phyloP scores from a whole-genome alignment of 2,888 invertebrate species.

The Caenorhabditis zanzibari region DNA sequence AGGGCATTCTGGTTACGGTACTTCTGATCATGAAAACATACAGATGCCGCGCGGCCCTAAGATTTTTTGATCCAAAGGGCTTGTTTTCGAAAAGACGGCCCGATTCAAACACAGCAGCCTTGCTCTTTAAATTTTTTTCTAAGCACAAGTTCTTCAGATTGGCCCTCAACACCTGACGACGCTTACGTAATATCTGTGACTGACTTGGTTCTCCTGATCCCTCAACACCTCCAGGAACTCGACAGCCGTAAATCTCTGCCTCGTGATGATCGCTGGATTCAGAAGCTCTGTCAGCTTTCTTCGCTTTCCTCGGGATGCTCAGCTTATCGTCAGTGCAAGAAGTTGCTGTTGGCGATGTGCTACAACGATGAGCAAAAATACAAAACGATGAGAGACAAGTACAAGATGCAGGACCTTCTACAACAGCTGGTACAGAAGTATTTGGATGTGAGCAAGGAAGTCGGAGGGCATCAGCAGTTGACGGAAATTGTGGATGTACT shows the following conservation, averaged over 20 bases:
- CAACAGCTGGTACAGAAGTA: conserved; percentile 59
- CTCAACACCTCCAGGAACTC: conserved; percentile 52
- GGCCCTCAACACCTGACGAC: conserved; percentile 32
- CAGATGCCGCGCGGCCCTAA: too few species aligned
- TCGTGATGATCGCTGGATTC: conserved; percentile 51
- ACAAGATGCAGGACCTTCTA: conserved; percentile 61
- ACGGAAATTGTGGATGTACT: conserved; percentile 73
- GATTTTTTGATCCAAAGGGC: too few species aligned
- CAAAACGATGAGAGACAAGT: conserved; percentile 60
- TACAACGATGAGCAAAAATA: conserved; percentile 60
- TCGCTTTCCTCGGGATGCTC: conserved; percentile 37
- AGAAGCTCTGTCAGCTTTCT: conserved; percentile 37
- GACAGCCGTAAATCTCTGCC: conserved; percentile 20
- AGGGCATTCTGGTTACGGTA: too few species aligned
- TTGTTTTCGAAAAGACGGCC: too few species aligned
- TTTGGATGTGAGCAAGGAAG: conserved; percentile 28
- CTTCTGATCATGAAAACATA: too few species aligned
- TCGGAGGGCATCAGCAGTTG: conserved; percentile 69
- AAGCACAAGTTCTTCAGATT: conserved; percentile 11
- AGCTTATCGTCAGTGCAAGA: conserved; percentile 60
- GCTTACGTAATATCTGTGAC: conserved; percentile 48
- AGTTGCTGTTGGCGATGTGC: conserved; percentile 64
- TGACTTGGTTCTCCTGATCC: conserved; percentile 49
- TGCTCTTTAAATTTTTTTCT: too few species aligned
- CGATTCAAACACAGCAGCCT: too few species aligned